Evolutionary conservation across 2,113 vertebrate genomes (phyloP).

Genomic region (Gallinago undulata): DNA sequence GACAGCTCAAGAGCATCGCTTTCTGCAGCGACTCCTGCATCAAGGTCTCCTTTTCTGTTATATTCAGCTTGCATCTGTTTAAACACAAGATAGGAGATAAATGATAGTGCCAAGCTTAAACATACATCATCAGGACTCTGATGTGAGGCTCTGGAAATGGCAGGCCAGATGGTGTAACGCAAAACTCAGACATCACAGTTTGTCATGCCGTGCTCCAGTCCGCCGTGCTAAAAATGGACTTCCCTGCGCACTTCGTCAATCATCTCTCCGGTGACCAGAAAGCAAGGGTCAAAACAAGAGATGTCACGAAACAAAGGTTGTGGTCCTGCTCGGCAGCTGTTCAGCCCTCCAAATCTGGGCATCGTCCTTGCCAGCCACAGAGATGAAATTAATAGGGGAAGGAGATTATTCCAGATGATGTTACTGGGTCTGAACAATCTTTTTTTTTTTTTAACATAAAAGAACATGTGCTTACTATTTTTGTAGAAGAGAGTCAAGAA

Average conservation of each 20-base stretch:
- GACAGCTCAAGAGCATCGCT: conserved; percentile 59
- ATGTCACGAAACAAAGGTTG: conserved; percentile 39
- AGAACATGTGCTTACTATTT: not conserved
- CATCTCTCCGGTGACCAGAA: conserved; percentile 52
- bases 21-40: conserved; percentile 35
- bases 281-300: conserved; percentile 47
- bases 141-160: conserved; percentile 61
- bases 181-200: conserved; percentile 49
- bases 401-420: not conserved
- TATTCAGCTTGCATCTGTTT: conserved; percentile 65
- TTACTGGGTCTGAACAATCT: not conserved
- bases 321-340: conserved; percentile 37
- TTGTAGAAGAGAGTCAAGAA: not conserved
- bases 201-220: conserved; percentile 56
- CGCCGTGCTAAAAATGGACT: conserved; percentile 47
- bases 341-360: conserved; percentile 52
- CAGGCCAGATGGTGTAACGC: conserved; percentile 61
- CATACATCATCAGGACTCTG: conserved; percentile 66
- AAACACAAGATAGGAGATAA: conserved; percentile 61
- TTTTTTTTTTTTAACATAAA: not conserved
- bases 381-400: not conserved
- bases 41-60: conserved; percentile 68
- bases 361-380: not conserved
- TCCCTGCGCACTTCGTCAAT: conserved; percentile 25
- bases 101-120: conserved; percentile 63